phyloP scores from a whole-genome alignment of 2,113 vertebrate genomes.

The Chloroceryle aenea region DNA sequence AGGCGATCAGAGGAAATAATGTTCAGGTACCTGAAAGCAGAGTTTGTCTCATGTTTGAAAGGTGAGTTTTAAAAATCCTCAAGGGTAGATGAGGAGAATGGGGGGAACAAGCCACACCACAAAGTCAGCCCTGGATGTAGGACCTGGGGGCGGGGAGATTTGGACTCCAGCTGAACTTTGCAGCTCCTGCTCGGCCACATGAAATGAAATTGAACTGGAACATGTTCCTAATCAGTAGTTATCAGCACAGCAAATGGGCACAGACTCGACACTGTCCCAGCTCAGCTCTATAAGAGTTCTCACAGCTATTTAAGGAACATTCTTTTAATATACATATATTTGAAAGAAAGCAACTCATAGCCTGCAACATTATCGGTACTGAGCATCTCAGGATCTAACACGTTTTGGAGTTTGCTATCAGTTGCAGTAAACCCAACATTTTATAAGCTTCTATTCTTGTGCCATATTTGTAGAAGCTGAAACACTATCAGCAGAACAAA shows the following conservation, averaged over 20 bases:
- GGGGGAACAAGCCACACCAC: not conserved
- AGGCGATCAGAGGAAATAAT: rapidly evolving
- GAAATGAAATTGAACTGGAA: not conserved
- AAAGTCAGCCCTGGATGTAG: not conserved
- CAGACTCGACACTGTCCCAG: not conserved
- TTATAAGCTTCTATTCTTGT: slow-evolving; percentile 10
- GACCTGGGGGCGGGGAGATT: not conserved
- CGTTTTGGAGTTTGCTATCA: slow-evolving; percentile 14
- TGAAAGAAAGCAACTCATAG: not conserved
- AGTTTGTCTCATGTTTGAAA: not conserved
- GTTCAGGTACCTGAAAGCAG: not conserved
- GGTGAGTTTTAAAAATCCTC: not conserved
- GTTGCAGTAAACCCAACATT: slow-evolving; percentile 27
- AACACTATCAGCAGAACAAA: slow-evolving; percentile 57
- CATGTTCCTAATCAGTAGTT: rapidly evolving
- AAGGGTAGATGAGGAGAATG: not conserved
- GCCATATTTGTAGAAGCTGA: slow-evolving; percentile 21
- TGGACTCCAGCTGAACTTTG: not conserved
- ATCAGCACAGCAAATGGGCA: not conserved
- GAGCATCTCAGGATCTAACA: slow-evolving; percentile 25
- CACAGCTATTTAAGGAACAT: not conserved
- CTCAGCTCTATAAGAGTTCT: not conserved
- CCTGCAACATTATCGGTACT: not conserved
- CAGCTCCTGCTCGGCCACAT: not conserved
- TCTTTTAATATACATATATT: not conserved